A percentile compares a stretch with the other conserved stretches of the same genome.
Conservation (phyloP, 1,140 invertebrate genomes). For the Brachionus rotundiformis region DNA sequence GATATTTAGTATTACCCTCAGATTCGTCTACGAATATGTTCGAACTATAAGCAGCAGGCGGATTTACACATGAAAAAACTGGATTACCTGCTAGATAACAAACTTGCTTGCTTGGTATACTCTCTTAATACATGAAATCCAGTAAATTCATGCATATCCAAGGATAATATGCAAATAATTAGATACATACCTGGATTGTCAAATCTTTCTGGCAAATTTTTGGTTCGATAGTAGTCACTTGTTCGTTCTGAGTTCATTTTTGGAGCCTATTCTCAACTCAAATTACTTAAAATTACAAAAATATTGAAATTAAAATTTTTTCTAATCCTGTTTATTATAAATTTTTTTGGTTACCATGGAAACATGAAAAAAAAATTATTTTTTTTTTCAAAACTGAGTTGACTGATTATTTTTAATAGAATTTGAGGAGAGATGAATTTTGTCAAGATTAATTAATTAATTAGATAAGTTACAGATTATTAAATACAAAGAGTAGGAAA, state of each 20-base stretch:
- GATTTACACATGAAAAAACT: slow-evolving; percentile 52
- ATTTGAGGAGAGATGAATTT: no score
- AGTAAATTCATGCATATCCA: background rate
- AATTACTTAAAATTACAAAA: slow-evolving; percentile 32
- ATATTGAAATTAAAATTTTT: slow-evolving; percentile 8
- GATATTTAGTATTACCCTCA: slow-evolving; percentile 14
- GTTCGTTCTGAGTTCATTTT: slow-evolving; percentile 55
- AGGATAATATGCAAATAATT: background rate
- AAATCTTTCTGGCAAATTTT: slow-evolving; percentile 57
- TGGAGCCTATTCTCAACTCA: background rate
- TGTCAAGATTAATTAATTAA: no score
- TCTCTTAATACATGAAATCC: slow-evolving; percentile 7
- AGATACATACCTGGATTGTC: slow-evolving; percentile 57
- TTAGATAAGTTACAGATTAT: no score
- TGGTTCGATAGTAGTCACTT: slow-evolving; percentile 57
- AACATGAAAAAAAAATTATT: background rate
- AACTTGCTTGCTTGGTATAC: background rate
- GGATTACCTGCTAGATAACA: slow-evolving; percentile 53
- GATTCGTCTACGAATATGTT: slow-evolving; percentile 19
- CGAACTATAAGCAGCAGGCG: slow-evolving; percentile 17
- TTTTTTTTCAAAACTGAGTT: no score
- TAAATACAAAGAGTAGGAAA: no score
- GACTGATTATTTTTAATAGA: no score
- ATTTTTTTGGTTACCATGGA: background rate
- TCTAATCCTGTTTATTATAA: background rate